phyloP scores from a whole-genome alignment of 2,113 vertebrate species.

The Python bivittatus region DNA sequence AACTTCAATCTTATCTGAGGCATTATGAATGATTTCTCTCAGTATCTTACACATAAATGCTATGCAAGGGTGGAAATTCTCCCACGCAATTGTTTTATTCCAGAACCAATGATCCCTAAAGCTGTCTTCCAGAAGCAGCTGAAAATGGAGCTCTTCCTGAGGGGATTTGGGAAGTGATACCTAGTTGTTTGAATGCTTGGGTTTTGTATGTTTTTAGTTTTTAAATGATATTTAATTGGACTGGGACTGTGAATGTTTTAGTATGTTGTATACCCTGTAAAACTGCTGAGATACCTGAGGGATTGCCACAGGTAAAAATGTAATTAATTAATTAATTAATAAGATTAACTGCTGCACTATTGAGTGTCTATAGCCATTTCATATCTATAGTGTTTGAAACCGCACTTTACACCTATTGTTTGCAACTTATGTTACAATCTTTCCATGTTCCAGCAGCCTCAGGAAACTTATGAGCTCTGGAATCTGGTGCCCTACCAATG shows the following conservation, averaged over 20 bases:
- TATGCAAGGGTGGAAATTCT: constrained; percentile 68
- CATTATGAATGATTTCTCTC: background rate
- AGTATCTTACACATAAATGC: background rate
- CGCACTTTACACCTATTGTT: background rate
- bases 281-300: background rate
- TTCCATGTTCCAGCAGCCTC: background rate
- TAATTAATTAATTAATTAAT: background rate
- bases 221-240: background rate
- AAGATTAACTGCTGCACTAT: background rate
- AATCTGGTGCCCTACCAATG: background rate
- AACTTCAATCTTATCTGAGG: background rate
- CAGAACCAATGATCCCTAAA: background rate
- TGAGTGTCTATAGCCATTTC: background rate
- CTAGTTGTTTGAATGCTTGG: background rate
- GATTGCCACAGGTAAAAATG: background rate
- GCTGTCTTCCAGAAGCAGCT: background rate
- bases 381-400: background rate
- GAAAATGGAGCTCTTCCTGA: background rate
- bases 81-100: background rate
- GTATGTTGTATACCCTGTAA: background rate
- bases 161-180: background rate
- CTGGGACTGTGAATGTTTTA: background rate
- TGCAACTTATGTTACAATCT: background rate
- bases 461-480: background rate
- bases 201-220: background rate